A percentile compares a stretch with the other conserved stretches of the same genome.
Conservation (phyloP, 2,113 vertebrate species). For the Pomatorhinus ruficollis region DNA sequence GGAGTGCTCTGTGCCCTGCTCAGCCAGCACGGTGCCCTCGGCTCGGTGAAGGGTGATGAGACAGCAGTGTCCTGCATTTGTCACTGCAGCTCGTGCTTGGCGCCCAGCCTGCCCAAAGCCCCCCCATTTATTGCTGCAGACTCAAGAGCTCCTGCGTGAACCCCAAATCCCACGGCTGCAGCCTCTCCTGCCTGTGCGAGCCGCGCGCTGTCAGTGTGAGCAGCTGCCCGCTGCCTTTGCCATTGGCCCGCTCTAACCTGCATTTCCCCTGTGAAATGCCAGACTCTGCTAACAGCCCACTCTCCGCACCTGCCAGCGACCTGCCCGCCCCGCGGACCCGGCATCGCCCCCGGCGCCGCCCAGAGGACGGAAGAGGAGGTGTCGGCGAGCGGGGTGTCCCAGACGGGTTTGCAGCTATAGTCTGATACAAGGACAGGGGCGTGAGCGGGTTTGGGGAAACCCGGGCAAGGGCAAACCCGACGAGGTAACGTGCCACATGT, state of each 20-base stretch:
- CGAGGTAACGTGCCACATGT: not conserved
- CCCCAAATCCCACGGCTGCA: not conserved
- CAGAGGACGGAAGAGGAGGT: constrained; percentile 25
- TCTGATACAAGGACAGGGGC: not conserved
- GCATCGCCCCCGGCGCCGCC: not conserved
- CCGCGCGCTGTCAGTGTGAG: not conserved
- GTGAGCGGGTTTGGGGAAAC: not conserved
- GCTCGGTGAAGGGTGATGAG: not conserved
- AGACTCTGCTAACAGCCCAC: constrained; percentile 43
- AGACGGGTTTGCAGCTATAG: constrained; percentile 31
- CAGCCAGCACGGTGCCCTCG: accelerated
- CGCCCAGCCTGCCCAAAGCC: not conserved
- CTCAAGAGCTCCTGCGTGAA: not conserved
- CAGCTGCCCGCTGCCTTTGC: not conserved
- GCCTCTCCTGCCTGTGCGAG: not conserved
- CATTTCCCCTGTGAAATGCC: constrained; percentile 31
- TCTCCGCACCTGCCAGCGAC: constrained; percentile 53
- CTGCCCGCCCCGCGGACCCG: not conserved
- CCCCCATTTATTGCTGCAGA: accelerated
- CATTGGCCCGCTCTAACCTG: not conserved
- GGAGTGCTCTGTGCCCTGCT: not conserved
- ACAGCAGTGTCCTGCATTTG: not conserved
- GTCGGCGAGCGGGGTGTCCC: not conserved
- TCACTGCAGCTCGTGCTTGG: not conserved
- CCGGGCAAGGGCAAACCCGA: not conserved